phyloP scores from a whole-genome alignment of 1,140 invertebrate species.

The Medauroidea extradentata region DNA sequence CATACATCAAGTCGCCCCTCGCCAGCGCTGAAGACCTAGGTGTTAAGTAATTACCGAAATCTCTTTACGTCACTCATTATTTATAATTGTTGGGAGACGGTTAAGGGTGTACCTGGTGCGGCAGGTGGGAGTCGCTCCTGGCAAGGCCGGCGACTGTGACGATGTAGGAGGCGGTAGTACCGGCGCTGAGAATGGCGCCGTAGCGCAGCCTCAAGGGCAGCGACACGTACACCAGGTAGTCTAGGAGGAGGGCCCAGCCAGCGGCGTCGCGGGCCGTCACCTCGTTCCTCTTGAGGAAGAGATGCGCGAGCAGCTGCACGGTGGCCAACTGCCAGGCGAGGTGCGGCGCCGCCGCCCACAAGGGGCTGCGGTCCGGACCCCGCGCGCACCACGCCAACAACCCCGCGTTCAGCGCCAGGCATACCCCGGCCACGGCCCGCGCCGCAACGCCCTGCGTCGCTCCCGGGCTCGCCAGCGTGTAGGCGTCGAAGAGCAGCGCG shows the following conservation, averaged over 20 bases:
- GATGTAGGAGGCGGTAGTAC: constrained; percentile 55
- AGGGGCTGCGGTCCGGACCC: constrained; percentile 38
- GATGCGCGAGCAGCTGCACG: constrained; percentile 53
- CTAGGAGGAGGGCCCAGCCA: constrained; percentile 74
- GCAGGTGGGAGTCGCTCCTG: constrained; percentile 41
- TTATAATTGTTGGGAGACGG: no score
- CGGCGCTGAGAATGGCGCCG: constrained; percentile 55
- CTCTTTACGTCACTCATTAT: no score
- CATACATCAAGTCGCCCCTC: no score
- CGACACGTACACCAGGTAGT: constrained; percentile 81
- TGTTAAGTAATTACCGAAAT: no score
- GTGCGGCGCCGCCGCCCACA: constrained; percentile 54
- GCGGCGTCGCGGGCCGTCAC: constrained; percentile 56
- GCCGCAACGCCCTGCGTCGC: constrained; percentile 36
- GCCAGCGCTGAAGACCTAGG: no score
- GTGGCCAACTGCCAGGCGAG: constrained; percentile 58
- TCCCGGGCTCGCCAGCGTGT: constrained; percentile 47
- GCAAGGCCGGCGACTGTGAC: constrained; percentile 50
- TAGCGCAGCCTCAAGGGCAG: constrained; percentile 66
- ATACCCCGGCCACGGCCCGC: constrained; percentile 44
- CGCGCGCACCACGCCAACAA: constrained; percentile 49
- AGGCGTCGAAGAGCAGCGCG: constrained; percentile 62
- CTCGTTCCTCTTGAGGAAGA: constrained; percentile 50
- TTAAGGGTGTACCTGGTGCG: constrained; percentile 52
- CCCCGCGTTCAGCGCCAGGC: constrained; percentile 50